Evolutionary conservation across 2,113 vertebrate genomes (phyloP), one percentile per base, ranked within the genome.

Genomic region (Semnornis frantzii): DNA sequence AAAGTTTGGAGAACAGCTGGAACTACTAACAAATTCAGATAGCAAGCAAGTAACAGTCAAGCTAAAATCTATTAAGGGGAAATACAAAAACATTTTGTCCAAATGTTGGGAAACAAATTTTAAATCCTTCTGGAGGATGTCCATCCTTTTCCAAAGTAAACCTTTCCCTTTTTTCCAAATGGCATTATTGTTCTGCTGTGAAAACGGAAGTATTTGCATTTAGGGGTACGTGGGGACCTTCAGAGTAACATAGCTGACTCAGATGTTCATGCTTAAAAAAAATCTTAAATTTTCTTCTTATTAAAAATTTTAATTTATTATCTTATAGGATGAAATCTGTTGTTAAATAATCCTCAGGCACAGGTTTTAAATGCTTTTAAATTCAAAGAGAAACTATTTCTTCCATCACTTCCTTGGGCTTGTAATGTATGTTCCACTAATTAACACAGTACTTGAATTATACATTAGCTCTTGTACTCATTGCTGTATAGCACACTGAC

Each of bases 331-430:
- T 14, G 39, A 86, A 92, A 81, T 86, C 46, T 31, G 48, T 74
- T 81, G 21, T 69, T 82, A 71, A 92, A 81, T 81, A 84, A 52
- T 90, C 80, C 42, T 84, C 33, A 75, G 54, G 69, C 62, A 42
- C 34, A 86, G 86, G 57, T 86, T 81, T 92, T 86, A 15, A 52
- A 15, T 81, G 42, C 21, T 86, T 88, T 88, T 74, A 81, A 77
- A 78, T 78, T 88, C 62, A 57, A 86, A 86, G 80, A 83, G n/a
- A 78, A 94, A 33, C 57, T 74, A 50, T 65, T 91, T 78, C 39
- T 88, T 62, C 46, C 3, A 1, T 63, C 28, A 52, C 86, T 93
- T 93, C 42, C n/a, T 37, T 37, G 57, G 30, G 57, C 37, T 59
- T 81, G 48, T 75, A 90, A 78, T 83, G 57, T 74, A 10, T 48